phyloP scores from a whole-genome alignment of 2,888 invertebrate species.

The Zaprionus bogoriensis region DNA sequence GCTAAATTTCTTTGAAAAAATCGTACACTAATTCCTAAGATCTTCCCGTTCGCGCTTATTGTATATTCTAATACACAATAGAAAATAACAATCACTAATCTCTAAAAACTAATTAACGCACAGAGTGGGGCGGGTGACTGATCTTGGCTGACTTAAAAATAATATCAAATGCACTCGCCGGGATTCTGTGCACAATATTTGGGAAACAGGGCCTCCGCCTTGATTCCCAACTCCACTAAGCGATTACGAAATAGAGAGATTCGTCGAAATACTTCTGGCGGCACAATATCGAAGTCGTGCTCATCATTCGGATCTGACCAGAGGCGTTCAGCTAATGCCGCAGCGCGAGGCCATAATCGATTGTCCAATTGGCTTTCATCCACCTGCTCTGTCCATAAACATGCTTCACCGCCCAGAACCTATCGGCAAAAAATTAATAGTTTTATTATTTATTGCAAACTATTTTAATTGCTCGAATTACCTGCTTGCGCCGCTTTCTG shows the following conservation, averaged over 20 bases:
- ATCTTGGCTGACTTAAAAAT: constrained; percentile 60
- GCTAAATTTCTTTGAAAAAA: constrained; percentile 27
- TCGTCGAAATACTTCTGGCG: constrained; percentile 82
- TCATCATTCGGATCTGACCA: constrained; percentile 83
- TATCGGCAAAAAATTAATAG: constrained; percentile 20
- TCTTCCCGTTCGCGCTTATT: constrained; percentile 9
- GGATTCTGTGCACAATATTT: constrained; percentile 83
- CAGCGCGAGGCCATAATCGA: constrained; percentile 91
- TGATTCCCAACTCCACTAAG: constrained; percentile 81
- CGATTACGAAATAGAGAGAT: constrained; percentile 83
- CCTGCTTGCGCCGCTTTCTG: constrained; percentile 80
- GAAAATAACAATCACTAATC: constrained; percentile 69
- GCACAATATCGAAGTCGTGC: constrained; percentile 81
- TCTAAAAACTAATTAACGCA: constrained; percentile 74
- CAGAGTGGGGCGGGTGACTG: constrained; percentile 21
- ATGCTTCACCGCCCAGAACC: constrained; percentile 89
- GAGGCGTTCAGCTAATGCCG: constrained; percentile 90
- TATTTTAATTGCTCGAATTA: constrained; percentile 29
- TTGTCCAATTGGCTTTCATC: constrained; percentile 89
- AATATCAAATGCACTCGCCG: constrained; percentile 83
- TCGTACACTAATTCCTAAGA: constrained; percentile 7
- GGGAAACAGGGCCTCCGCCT: constrained; percentile 83
- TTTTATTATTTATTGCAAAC: background rate
- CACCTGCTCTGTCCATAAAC: constrained; percentile 93
- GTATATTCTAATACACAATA: constrained; percentile 13